Evolutionary conservation across 2,797 vertebrate species (phyloP).

Genomic region (Leucoraja ocellata): DNA sequence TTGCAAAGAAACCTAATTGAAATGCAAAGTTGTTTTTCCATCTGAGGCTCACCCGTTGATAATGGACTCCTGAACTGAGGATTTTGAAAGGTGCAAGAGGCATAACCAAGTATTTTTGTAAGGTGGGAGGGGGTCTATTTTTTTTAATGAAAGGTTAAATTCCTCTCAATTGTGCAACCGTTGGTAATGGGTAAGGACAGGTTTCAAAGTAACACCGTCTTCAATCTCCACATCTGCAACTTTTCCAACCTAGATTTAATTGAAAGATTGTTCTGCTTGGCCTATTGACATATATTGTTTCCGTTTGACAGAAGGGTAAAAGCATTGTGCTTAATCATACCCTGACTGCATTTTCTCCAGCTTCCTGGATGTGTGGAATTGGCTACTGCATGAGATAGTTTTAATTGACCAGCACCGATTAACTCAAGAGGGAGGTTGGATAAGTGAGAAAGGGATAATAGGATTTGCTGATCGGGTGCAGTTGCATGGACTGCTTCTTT

Average conservation of each 20-base stretch:
- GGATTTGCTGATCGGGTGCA: neutral
- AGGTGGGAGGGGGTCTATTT: neutral
- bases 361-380: neutral
- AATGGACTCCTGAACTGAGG: neutral
- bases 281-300: neutral
- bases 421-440: neutral
- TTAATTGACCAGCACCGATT: neutral
- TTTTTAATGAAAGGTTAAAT: neutral
- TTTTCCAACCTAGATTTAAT: no score
- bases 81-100: neutral
- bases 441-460: neutral
- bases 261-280: no score
- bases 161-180: neutral
- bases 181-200: neutral
- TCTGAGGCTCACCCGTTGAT: neutral
- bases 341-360: neutral
- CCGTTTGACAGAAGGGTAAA: neutral
- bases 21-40: neutral
- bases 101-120: neutral
- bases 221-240: no score
- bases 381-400: neutral
- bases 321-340: neutral
- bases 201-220: neutral
- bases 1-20: neutral
- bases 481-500: neutral